Percentiles rank a stretch among this genome's conserved stretches.
Evolutionary conservation across 2,113 vertebrate species (phyloP).

Genomic region (Rhinogobius similis): DNA sequence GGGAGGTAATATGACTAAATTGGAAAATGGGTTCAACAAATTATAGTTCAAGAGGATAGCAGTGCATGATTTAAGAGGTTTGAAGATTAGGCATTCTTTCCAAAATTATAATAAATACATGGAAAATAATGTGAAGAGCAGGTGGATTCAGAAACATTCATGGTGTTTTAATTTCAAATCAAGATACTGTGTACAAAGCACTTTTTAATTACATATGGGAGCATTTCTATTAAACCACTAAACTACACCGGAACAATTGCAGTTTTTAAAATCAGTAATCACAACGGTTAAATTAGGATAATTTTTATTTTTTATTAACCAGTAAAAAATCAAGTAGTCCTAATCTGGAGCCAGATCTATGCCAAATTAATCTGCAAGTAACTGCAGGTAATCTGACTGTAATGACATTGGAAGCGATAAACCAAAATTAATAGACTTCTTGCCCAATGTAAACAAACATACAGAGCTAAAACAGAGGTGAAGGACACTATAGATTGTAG

Average conservation of each 20-base stretch:
- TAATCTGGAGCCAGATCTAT: neutral
- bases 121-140: neutral
- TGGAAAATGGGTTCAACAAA: constrained; percentile 21
- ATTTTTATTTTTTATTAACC: neutral
- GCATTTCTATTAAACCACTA: too few relatives aligned
- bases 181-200: too few relatives aligned
- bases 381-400: neutral
- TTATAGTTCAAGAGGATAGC: neutral
- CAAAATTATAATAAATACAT: neutral
- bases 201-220: too few relatives aligned
- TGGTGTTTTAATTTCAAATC: too few relatives aligned
- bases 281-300: too few relatives aligned
- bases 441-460: neutral
- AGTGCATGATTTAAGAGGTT: neutral
- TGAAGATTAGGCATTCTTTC: neutral
- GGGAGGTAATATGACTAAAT: constrained; percentile 20
- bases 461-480: neutral
- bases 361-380: neutral
- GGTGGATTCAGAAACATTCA: too few relatives aligned
- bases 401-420: neutral
- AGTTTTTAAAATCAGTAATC: too few relatives aligned
- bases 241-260: too few relatives aligned
- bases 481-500: too few relatives aligned
- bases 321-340: neutral
- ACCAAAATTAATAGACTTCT: neutral